phyloP scores from a whole-genome alignment of 2,797 vertebrate genomes.

The Acestrorhynchus altus region DNA sequence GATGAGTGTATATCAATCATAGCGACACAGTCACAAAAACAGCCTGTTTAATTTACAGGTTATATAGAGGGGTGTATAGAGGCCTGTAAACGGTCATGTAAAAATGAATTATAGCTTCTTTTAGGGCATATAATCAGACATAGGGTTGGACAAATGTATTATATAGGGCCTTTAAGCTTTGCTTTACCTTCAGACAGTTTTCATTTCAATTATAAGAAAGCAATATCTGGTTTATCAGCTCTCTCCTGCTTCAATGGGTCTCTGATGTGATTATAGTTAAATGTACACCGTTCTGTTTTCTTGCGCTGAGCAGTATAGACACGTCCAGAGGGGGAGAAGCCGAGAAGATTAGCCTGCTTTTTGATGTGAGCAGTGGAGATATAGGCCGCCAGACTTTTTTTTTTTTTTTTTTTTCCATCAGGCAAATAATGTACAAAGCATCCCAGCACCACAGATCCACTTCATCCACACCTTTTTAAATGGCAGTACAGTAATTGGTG shows the following conservation, averaged over 20 bases:
- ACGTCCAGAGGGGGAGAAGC: conserved; percentile 8
- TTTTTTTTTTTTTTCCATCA: not conserved
- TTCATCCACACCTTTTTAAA: conserved; percentile 59
- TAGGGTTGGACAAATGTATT: no score
- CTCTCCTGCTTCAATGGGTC: conserved; percentile 18
- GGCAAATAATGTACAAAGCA: conserved; percentile 14
- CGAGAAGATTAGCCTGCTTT: conserved; percentile 36
- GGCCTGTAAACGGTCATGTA: no score
- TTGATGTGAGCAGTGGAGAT: conserved; percentile 35
- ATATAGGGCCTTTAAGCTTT: no score
- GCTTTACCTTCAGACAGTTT: not conserved
- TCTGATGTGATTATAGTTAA: conserved; percentile 61
- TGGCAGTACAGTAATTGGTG: conserved; percentile 58
- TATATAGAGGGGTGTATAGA: no score
- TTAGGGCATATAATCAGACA: no score
- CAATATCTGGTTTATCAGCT: conserved; percentile 14
- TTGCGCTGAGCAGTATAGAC: conserved; percentile 32
- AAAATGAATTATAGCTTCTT: no score
- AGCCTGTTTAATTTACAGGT: no score
- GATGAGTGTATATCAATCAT: no score
- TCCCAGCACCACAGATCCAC: conserved; percentile 62
- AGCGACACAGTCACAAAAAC: no score
- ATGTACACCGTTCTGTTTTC: conserved; percentile 65
- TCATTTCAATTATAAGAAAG: conserved; percentile 12
- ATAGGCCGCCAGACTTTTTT: not conserved